Conservation (phyloP, 2,888 invertebrate genomes). For the Myopa testacea region DNA sequence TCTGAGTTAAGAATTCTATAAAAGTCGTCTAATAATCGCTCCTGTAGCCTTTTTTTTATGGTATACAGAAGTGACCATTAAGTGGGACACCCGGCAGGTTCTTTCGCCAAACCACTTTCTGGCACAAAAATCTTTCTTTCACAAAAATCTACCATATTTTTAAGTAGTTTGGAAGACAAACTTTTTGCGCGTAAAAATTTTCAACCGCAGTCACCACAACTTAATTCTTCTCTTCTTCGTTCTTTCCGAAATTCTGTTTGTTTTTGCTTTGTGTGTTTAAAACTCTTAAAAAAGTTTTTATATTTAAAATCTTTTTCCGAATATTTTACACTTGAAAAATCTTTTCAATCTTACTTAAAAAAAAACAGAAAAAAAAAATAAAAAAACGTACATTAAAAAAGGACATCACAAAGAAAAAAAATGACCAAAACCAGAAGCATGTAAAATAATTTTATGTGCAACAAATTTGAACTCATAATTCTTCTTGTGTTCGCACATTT, state of each 20-base stretch:
- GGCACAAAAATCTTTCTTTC: too few relatives aligned
- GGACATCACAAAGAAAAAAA: neutral
- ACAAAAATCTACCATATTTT: too few relatives aligned
- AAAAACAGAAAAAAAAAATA: neutral
- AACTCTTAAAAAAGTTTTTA: neutral
- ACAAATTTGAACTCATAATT: constrained; percentile 38
- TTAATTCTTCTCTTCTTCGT: neutral
- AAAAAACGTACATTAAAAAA: neutral
- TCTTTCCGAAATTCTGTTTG: neutral
- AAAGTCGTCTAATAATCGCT: too few relatives aligned
- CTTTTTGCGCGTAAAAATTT: neutral
- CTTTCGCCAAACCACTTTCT: too few relatives aligned
- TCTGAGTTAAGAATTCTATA: too few relatives aligned
- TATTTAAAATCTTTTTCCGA: too few relatives aligned
- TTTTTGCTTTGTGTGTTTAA: neutral
- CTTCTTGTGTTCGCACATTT: constrained; percentile 18
- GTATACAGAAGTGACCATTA: too few relatives aligned
- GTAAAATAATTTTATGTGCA: constrained; percentile 28
- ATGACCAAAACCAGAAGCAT: neutral
- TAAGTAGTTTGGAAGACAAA: neutral
- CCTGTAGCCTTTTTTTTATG: too few relatives aligned
- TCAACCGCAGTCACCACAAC: neutral
- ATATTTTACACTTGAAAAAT: neutral
- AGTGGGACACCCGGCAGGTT: too few relatives aligned
- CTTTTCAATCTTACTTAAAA: too few relatives aligned